Evolutionary conservation across 2,888 invertebrate genomes (phyloP), one percentile per base, ranked within the genome.

Genomic region (Athalia circularis): DNA sequence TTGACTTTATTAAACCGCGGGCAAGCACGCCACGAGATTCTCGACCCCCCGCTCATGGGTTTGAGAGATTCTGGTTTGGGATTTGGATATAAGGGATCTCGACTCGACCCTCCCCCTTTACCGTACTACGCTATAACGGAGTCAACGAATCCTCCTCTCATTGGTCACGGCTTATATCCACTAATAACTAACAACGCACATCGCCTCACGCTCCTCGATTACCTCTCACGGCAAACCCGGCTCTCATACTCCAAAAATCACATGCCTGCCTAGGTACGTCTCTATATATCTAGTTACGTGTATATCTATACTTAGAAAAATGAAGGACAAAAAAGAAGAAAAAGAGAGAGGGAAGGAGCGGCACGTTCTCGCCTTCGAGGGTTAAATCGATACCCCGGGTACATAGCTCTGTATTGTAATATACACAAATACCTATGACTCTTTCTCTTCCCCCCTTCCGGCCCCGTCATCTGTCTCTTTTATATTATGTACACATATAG

Each of bases 1-100:
- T 70, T 57, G 70, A 70, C 70, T 70, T 57, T 68, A 52, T 68
- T 68, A 68, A 68, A 68, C 68, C 68, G 54, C 52, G 43, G 68
- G 52, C 5, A 54, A 15, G 29, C 68, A 68, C 52, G 11, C 52
- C 67, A 67, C 67, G 54, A 65, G n/a, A 65, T 65, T 9, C 62
- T 47, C n/a, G 3, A 9, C 67, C 9, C 6, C 29, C 67, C 52
- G 67, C 47, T 52, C 9, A 29, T 15, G 52, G 65, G 48, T 3
- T 11, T 13, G n/a, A 13, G n/a, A 45, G 43, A n/a, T 59, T 59
- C n/a, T 11, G 59, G 11, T 47, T 43, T n/a, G 9, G 62, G 29
- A 15, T 61, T 15, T 13, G 62, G 62, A 15, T 29, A 8, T 59
- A n/a, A n/a, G 0, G 11, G 64, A 43, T 9, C 29, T 3, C 8